Base-by-base conservation (phyloP, 1,140 invertebrate species). In the Dreissena polymorpha region DNA sequence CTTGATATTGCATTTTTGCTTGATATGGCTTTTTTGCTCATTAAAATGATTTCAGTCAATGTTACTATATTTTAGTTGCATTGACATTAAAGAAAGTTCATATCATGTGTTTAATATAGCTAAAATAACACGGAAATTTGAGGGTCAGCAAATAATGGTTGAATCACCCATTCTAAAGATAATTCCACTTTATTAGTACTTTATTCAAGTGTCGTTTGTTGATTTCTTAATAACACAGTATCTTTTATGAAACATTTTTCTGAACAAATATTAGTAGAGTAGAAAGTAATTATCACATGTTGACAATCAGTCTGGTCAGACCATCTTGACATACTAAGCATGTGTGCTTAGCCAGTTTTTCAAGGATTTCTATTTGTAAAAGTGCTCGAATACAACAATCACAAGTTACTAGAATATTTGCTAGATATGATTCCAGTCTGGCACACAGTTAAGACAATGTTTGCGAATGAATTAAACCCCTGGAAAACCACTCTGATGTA, bases 351-450 rank as follows among this genome's bases (percentile, higher is more conserved):
- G 21, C 21, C 16, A 60, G 16, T n/a, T 60, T 60, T 60, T 60
- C 16, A 60, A 60, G 57, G 57, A n/a, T 60, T 60, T 60, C 57
- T 60, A 23, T 60, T 60, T 60, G 21, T 18, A n/a, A 60, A 60
- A 23, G 57, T n/a, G 57, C 16, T 60, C 57, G 16, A n/a, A 23
- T n/a, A 60, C 16, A 60, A 60, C 57, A 60, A 60, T 60, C 16
- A 60, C 57, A n/a, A n/a, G 57, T 60, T 60, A 60, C 57, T 60
- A 18, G 16, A 60, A 60, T 60, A 60, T 60, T 60, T 60, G 57
- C 57, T 23, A 60, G 10, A 60, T 18, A 18, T 60, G 57, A 23
- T 6, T 60, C 57, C 57, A n/a, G 16, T 23, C 57, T 60, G 57
- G 57, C 57, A n/a, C 16, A 60, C 57, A 18, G 2, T 60, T 60